Base-by-base conservation (phyloP, 2,797 vertebrate genomes). In the Rachycentron canadum region DNA sequence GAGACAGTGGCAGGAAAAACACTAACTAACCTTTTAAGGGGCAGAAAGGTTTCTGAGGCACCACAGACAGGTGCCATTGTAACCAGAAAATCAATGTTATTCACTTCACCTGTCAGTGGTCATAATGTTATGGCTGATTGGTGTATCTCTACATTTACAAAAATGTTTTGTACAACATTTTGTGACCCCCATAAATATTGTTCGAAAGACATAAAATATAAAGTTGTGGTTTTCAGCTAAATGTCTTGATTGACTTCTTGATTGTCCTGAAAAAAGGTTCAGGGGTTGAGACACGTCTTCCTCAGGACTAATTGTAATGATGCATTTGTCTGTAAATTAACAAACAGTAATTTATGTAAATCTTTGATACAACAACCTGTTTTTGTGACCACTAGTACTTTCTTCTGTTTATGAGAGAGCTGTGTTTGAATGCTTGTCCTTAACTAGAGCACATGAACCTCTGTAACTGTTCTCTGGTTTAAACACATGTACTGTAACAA, bases 161-260 rank as follows among this genome's bases (percentile, higher is more conserved):
- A 47, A 47, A 21, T 19, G 21, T 50, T 50, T 45, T 8, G 17
- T 32, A 52, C 28, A 8, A 47, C 23, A 68, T 9, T 23, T 41
- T 5, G 21, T 30, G 19, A 50, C 12, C 40, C 28, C 19, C 2
- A n/a, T 68, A 55, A 23, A 7, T 58, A 12, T 47, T 36, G 10
- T 25, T 47, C 5, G 28, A 17, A 23, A 13, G 4, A 69, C 16
- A 12, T 32, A 21, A 8, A 41, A 50, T 5, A 36, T 66, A n/a
- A n/a, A n/a, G n/a, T 38, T 58, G n/a, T 47, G n/a, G 7, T 62
- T 78, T 64, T 60, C n/a, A 10, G 28, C 30, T 16, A 40, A 25
- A 53, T 30, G 19, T 41, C 6, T 49, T n/a, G 28, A 13, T 32
- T 45, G 41, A 12, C 12, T 45, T 17, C 23, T 14, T 10, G 19